Conservation (phyloP, 2,888 invertebrate genomes). For the Athrips mouffetella region DNA sequence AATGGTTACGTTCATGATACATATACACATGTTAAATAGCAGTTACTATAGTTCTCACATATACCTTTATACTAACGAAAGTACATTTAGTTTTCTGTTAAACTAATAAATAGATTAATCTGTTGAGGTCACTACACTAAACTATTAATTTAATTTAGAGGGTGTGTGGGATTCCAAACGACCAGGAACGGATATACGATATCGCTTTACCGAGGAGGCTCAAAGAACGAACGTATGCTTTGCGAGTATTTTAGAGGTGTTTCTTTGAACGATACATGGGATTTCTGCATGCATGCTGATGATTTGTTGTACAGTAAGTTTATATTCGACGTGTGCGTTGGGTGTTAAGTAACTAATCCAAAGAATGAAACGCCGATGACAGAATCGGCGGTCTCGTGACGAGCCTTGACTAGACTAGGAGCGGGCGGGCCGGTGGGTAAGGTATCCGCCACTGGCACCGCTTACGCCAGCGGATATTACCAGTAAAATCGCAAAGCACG, state of each 20-base stretch:
- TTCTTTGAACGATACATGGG: constrained; percentile 43
- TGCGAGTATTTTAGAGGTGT: constrained; percentile 51
- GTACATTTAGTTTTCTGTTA: constrained; percentile 66
- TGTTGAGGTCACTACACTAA: constrained; percentile 59
- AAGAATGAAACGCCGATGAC: constrained; percentile 49
- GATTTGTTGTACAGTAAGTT: constrained; percentile 43
- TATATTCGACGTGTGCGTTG: constrained; percentile 41
- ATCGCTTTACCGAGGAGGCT: constrained; percentile 64
- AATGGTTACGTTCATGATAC: constrained; percentile 57
- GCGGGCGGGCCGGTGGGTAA: constrained; percentile 22
- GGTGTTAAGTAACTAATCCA: constrained; percentile 61
- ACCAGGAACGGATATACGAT: constrained; percentile 48
- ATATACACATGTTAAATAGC: constrained; percentile 66
- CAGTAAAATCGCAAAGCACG: too few species aligned
- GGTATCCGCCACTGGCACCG: constrained; percentile 18
- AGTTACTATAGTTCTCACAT: constrained; percentile 49
- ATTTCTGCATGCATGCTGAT: constrained; percentile 47
- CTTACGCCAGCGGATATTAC: too few species aligned
- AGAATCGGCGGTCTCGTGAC: constrained; percentile 38
- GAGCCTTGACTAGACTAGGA: constrained; percentile 38
- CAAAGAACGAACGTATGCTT: constrained; percentile 53
- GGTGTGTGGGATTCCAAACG: constrained; percentile 58
- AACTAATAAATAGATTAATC: constrained; percentile 63
- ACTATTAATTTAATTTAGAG: constrained; percentile 52
- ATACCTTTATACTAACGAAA: constrained; percentile 51